These are phyloP conservation scores for Oxyruncus cristatus DNA, from an alignment of 2,113 vertebrate genomes.

Conservation along the genomic window DNA sequence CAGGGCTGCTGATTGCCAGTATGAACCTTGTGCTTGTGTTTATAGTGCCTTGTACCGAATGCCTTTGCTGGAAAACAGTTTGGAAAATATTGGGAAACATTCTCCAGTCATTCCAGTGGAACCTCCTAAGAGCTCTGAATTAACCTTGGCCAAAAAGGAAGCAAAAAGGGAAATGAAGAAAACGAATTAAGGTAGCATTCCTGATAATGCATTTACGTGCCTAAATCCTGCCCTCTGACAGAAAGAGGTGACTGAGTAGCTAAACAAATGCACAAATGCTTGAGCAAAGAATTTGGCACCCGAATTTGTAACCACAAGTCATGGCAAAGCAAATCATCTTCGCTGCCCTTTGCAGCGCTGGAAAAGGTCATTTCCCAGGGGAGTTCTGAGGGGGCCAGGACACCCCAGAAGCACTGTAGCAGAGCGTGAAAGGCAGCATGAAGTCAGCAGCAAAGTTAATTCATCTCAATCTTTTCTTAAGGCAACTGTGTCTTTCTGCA, in stretches of 20 bases:
- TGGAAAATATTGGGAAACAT: conserved; percentile 6
- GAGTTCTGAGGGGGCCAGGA: background rate
- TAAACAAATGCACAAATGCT: background rate
- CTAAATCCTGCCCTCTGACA: background rate
- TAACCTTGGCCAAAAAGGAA: background rate
- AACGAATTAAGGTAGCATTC: background rate
- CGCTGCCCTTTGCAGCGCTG: background rate
- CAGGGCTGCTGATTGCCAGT: background rate
- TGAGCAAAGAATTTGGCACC: background rate
- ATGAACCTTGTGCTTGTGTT: conserved; percentile 1
- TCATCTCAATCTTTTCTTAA: background rate
- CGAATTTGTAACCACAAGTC: background rate
- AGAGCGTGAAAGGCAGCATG: fast-evolving
- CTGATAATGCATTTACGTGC: background rate
- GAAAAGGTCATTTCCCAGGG: background rate
- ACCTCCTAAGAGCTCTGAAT: background rate
- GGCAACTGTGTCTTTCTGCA: background rate
- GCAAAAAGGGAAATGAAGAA: background rate
- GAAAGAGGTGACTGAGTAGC: background rate
- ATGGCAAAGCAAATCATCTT: background rate
- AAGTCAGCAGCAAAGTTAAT: background rate
- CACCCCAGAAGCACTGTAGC: background rate
- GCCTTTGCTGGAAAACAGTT: background rate
- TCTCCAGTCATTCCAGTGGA: background rate
- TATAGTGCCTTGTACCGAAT: background rate